Base-by-base conservation (phyloP, 2,797 vertebrate genomes). In the Pipistrellus nathusii region DNA sequence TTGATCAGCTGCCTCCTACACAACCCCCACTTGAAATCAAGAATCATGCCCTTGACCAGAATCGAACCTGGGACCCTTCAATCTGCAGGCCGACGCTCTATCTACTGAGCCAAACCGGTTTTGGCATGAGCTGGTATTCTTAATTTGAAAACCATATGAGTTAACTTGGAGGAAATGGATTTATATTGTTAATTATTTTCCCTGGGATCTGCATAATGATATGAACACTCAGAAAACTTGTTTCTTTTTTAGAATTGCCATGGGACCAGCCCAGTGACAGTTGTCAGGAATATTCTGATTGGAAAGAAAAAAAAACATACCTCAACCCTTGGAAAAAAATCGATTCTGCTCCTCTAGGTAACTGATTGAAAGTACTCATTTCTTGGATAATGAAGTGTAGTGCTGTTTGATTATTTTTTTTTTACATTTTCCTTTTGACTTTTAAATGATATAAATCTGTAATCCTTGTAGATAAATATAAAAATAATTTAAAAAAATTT, bases 291-390 rank as follows among this genome's bases (percentile, higher is more conserved):
- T 99, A 99, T 97, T 98, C 98, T 6, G 99, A 99, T 93, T 99
- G 99, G 99, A 98, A 99, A 90, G 99, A 99, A 95, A 99, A 98
- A 97, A 99, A 99, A 97, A 99, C 98, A 0, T 99, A 99, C 96
- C 98, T 99, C 35, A 97, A 99, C 6, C 99, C 99, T 7, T 99
- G 99, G 99, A 99, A 99, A 96, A 99, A 99, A 98, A 99, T 99
- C 1, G 99, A 99, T 96, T 99, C 99, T 0, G 94, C 98, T 23
- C 99, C 99, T 35, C 98, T 99, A 27, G 98, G 99, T 99, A 98
- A 98, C 27, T 94, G 23, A 44, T 80, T 88, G 41, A 90, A 96
- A 80, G 3, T 85, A 90, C 11, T 85, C 30, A 86, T 92, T 93
- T 91, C 66, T 76, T 88, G 5, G 53, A 53, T 62, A 76, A 64